Base-by-base conservation (phyloP, 2,888 invertebrate genomes). In the Hemicrepidius hirtus region DNA sequence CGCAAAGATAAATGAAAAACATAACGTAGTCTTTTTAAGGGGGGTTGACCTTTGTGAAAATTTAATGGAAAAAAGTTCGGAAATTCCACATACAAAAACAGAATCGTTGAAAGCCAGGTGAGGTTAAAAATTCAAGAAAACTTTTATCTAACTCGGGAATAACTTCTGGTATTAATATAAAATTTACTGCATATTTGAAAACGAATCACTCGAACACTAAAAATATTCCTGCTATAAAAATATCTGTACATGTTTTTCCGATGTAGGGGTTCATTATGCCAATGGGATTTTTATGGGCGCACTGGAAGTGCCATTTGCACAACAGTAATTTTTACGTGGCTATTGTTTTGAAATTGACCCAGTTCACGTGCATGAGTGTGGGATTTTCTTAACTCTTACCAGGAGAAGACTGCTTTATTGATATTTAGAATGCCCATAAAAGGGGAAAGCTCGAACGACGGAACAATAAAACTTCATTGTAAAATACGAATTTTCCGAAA, bases 1-100 rank as follows among this genome's bases (percentile, higher is more conserved):
- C 65, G 66, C 59, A 49, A 64, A 71, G 71, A 71, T 67, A 71
- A 71, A 71, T 60, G 71, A 71, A 71, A 71, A 71, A 69, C 60
- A 44, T 59, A 67, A 41, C 32, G 32, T 18, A 50, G 35, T 46
- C 35, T 63, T 63, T 62, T 13, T n/a, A n/a, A n/a, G n/a, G n/a
- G n/a, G 5, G 12, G 12, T 20, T 12, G 65, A 16, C 24, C 50
- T 37, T 50, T 53, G 40, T 65, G 46, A 65, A 65, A 65, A 20
- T 65, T 65, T 53, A 63, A 44, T 49, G 60, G 20, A n/a, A 44
- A 12, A 37, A 57, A 57, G 57, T 57, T 57, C 37, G 35, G 37
- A 37, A 37, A 57, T 37, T 57, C 40, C 12, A 18, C 57, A 57
- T 57, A 13, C 35, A 55, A 55, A 46, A 50, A 24, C 50, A 24